Base-by-base conservation (phyloP, 2,797 vertebrate genomes). In the Tachyglossus aculeatus region DNA sequence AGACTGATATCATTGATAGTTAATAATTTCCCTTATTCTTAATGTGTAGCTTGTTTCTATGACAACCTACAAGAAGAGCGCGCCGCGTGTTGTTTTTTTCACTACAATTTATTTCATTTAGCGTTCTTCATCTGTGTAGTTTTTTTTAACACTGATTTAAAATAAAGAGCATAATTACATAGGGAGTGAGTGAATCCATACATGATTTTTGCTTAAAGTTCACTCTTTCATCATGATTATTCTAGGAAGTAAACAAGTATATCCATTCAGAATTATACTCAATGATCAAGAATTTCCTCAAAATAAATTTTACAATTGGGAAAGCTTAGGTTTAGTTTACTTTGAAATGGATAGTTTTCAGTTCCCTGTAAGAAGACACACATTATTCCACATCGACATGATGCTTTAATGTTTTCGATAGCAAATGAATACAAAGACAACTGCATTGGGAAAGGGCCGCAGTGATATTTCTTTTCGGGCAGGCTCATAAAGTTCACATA, bases 41-140 rank as follows among this genome's bases (percentile, higher is more conserved):
- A 75, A 50, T 48, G 3, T 37, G 48, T 78, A 81, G 6, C 19
- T 67, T 0, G 2, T 77, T 77, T 71, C 13, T 43, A 39, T 29
- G 65, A 15, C 9, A 82, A 71, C 1, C 38, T 29, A 14, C 64
- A 40, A 44, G 79, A 67, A 68, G 67, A 43, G 39, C 2, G 1
- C 34, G 64, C 38, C 21, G 16, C 34, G 50, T 56, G 32, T 24
- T 67, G 39, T 64, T 1, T 6, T 7, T 5, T 71, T 56, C 18
- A 39, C 32, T 63, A 40, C 0, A 5, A 56, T 66, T 73, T 80
- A 9, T 72, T 80, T 74, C 2, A 5, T 13, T 77, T 70, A 50
- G 0, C 2, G 27, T 43, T 5, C 1, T 18, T 34, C 33, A 54
- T 12, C 54, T 5, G 2, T 41, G 9, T 19, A 34, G 24, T 69